Percentiles rank a stretch among this genome's conserved stretches.
Conservation (phyloP, 2,797 vertebrate species). For the Clarias fuscus region DNA sequence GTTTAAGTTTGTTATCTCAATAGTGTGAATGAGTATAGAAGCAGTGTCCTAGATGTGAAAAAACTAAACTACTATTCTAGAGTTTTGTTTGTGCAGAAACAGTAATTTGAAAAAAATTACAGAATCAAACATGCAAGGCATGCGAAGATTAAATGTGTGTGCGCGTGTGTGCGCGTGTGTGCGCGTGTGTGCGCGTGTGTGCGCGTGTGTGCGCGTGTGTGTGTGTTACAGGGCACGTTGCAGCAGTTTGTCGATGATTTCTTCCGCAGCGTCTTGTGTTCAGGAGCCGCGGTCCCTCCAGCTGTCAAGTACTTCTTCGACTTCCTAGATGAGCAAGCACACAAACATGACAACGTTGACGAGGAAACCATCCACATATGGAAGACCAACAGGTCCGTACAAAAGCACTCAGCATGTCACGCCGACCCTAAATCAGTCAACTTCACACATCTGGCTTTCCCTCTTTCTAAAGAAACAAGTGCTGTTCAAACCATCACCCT, state of each 20-base stretch:
- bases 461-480: not conserved
- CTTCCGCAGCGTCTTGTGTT: conserved; percentile 93
- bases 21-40: not conserved
- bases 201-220: conserved; percentile 13
- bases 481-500: not conserved
- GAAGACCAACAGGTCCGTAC: conserved; percentile 93
- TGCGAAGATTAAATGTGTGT: not conserved
- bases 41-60: not conserved
- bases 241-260: conserved; percentile 99
- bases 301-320: conserved; percentile 99
- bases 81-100: not conserved
- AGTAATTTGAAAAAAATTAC: not conserved
- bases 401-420: not conserved
- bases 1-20: too few species aligned
- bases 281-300: conserved; percentile 87
- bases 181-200: not conserved
- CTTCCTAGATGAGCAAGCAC: conserved; percentile 96
- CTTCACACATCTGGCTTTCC: not conserved
- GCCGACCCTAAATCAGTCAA: not conserved
- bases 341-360: conserved; percentile 91
- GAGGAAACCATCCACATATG: conserved; percentile 98
- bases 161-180: not conserved
- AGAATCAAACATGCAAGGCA: not conserved
- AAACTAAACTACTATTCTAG: not conserved
- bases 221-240: conserved; percentile 84